These are phyloP conservation scores for Rhinella marina DNA, from an alignment of 2,797 vertebrate species.

Conservation along the genomic window DNA sequence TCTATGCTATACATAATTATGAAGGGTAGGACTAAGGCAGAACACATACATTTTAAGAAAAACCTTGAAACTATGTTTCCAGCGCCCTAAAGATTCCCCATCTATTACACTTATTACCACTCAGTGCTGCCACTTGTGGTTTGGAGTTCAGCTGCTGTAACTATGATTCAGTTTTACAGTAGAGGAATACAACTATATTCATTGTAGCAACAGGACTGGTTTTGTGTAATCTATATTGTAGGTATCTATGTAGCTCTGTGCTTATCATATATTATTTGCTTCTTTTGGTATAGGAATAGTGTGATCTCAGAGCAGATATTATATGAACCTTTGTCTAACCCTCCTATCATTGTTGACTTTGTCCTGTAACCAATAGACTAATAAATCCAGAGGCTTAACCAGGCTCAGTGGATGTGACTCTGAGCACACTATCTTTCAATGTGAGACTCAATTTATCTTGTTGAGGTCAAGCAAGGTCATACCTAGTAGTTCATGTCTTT, in stretches of 20 bases:
- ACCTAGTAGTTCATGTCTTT: background rate
- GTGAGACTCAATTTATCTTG: conserved; percentile 39
- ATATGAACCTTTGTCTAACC: background rate
- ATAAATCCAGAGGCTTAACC: conserved; percentile 21
- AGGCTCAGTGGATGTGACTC: conserved; percentile 17
- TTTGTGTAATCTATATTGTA: no score
- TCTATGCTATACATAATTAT: background rate
- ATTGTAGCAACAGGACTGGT: no score
- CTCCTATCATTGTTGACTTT: conserved; percentile 5
- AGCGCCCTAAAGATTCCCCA: background rate
- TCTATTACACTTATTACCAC: background rate
- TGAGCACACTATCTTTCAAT: conserved; percentile 11
- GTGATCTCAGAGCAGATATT: background rate
- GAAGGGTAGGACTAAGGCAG: background rate
- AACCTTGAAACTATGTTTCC: no score
- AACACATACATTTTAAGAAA: background rate
- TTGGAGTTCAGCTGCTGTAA: background rate
- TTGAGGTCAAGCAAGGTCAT: background rate
- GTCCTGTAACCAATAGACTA: conserved; percentile 2
- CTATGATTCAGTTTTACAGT: background rate
- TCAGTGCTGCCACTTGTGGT: background rate
- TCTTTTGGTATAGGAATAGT: background rate
- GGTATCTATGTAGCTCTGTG: background rate
- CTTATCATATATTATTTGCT: background rate
- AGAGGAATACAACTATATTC: background rate